Conservation (phyloP, 2,113 vertebrate genomes). For the rat (Rattus norvegicus) region DNA sequence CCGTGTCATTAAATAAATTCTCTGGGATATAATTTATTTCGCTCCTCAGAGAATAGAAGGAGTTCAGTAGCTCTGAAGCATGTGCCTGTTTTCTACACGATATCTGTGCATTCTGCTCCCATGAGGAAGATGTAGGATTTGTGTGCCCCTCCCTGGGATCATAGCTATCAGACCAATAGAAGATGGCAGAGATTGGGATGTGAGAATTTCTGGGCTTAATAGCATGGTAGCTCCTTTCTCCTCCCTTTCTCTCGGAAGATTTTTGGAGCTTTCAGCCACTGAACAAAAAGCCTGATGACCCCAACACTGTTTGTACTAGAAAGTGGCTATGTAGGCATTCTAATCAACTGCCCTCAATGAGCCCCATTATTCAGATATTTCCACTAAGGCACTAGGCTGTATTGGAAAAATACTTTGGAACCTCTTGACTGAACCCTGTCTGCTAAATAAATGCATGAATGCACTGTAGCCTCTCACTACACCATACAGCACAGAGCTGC, state of each 20-base stretch:
- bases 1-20: constrained; percentile 75
- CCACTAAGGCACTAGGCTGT: not conserved
- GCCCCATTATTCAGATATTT: not conserved
- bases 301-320: not conserved
- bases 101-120: not conserved
- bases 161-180: not conserved
- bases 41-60: constrained; percentile 68
- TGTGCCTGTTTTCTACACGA: constrained; percentile 50
- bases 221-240: not conserved
- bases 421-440: not conserved
- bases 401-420: not conserved
- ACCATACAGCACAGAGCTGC: not conserved
- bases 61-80: constrained; percentile 47
- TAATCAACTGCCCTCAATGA: not conserved
- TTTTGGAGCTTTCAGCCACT: not conserved
- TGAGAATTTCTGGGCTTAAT: constrained; percentile 29
- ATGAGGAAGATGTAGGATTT: not conserved
- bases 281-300: not conserved
- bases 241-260: not conserved
- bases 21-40: constrained; percentile 74
- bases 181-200: not conserved
- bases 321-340: not conserved
- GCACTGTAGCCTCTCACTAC: not conserved
- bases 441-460: not conserved
- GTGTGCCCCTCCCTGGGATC: not conserved